phyloP scores from a whole-genome alignment of 2,113 vertebrate genomes.

The Dryoscopus gambensis region DNA sequence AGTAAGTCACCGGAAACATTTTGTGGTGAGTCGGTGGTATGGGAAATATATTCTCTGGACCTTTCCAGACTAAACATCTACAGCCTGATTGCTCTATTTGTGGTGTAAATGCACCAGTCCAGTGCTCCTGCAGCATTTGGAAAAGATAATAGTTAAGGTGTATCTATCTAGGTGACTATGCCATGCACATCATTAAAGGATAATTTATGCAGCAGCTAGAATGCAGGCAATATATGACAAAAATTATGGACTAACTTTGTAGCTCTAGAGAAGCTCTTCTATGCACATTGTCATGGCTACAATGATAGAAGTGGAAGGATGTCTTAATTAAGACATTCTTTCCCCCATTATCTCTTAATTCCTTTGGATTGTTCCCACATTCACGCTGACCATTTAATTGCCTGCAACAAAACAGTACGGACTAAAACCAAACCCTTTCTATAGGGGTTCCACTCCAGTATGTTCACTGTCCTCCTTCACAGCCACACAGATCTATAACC shows the following conservation, averaged over 20 bases:
- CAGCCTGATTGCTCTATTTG: background rate
- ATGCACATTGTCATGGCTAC: background rate
- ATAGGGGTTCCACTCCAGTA: background rate
- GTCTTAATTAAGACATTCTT: background rate
- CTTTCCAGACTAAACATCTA: background rate
- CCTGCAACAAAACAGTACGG: background rate
- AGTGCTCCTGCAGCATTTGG: slow-evolving; percentile 13
- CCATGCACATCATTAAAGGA: background rate
- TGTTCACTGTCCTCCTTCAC: background rate
- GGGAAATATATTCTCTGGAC: background rate
- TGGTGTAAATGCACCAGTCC: background rate
- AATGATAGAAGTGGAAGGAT: background rate
- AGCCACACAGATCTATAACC: background rate
- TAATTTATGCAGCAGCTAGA: slow-evolving; percentile 11
- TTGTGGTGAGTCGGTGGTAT: background rate
- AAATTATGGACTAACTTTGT: background rate
- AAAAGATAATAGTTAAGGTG: slow-evolving; percentile 38
- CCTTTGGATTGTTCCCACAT: background rate
- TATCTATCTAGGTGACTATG: slow-evolving; percentile 10
- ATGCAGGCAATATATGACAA: background rate
- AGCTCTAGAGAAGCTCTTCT: background rate
- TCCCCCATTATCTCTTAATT: background rate
- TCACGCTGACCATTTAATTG: background rate
- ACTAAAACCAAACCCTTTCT: background rate
- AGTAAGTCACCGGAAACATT: background rate